Percentiles rank a stretch among this genome's conserved stretches.
These are phyloP conservation scores for Gouania willdenowi DNA, from an alignment of 2,797 vertebrate species.

Conservation along the genomic window DNA sequence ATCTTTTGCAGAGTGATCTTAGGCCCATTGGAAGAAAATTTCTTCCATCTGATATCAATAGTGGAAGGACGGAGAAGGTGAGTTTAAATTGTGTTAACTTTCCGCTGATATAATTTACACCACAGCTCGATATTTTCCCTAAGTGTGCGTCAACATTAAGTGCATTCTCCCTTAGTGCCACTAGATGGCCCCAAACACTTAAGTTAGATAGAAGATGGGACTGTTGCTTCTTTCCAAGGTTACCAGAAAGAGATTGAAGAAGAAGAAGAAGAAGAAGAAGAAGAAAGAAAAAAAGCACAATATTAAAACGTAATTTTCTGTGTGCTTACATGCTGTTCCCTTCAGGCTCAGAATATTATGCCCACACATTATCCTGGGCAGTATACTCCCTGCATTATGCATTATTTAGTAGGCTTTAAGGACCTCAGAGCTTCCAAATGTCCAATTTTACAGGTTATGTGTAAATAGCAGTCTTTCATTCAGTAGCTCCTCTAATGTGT, in stretches of 20 bases:
- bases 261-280: too few species aligned
- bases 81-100: slow-evolving; percentile 6
- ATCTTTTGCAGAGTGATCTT: slow-evolving; percentile 88
- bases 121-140: too few species aligned
- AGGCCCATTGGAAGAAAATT: slow-evolving; percentile 89
- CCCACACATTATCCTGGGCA: not conserved
- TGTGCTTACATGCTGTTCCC: not conserved
- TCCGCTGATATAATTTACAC: too few species aligned
- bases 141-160: too few species aligned
- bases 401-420: too few species aligned
- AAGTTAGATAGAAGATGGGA: slow-evolving; percentile 9
- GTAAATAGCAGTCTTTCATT: too few species aligned
- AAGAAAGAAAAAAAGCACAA: slow-evolving; percentile 4
- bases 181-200: slow-evolving; percentile 63
- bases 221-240: not conserved
- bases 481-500: too few species aligned
- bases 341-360: slow-evolving; percentile 1
- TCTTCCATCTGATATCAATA: slow-evolving; percentile 90
- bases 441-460: too few species aligned
- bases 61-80: slow-evolving; percentile 94
- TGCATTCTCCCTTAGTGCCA: slow-evolving; percentile 40
- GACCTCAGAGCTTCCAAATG: too few species aligned
- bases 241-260: too few species aligned
- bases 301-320: slow-evolving; percentile 21
- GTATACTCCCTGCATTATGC: not conserved